Evolutionary conservation across 2,113 vertebrate species (phyloP).

Genomic region (Cephalopholis sonnerati): DNA sequence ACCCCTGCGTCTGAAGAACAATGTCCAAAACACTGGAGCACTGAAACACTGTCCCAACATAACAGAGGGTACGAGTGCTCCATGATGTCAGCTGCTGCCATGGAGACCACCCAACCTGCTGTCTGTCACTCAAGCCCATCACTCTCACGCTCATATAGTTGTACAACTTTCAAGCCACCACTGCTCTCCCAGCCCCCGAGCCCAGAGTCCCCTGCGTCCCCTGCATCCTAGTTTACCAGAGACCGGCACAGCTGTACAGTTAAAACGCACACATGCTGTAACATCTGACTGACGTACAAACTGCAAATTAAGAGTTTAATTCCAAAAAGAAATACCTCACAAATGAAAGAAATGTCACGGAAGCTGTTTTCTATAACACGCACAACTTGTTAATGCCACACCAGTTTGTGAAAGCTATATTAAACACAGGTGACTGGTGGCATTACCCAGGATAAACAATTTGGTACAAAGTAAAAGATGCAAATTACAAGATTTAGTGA

Average conservation of each 20-base stretch:
- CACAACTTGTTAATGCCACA: not conserved
- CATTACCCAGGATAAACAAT: not conserved
- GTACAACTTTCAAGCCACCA: slow-evolving; percentile 40
- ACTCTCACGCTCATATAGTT: slow-evolving; percentile 44
- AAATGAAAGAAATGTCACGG: not conserved
- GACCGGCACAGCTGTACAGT: not conserved
- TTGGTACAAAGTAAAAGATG: not conserved
- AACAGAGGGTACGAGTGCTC: slow-evolving; percentile 65
- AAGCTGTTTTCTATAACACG: not conserved
- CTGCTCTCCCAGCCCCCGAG: not conserved
- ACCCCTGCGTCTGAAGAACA: slow-evolving; percentile 54
- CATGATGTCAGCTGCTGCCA: slow-evolving; percentile 40
- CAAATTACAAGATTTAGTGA: not conserved
- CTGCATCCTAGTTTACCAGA: slow-evolving; percentile 27
- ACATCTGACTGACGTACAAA: not conserved
- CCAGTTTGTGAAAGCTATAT: not conserved
- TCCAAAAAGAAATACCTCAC: not conserved
- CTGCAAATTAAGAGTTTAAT: slow-evolving; percentile 1
- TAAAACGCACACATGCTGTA: slow-evolving; percentile 4
- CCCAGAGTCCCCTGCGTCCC: slow-evolving; percentile 8
- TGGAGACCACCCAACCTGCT: slow-evolving; percentile 19
- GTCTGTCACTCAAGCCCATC: slow-evolving; percentile 33
- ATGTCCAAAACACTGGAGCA: not conserved
- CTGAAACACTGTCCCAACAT: slow-evolving; percentile 47
- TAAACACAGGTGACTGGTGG: not conserved